Evolutionary conservation across 2,113 vertebrate genomes (phyloP).

Genomic region (Proteles cristata): DNA sequence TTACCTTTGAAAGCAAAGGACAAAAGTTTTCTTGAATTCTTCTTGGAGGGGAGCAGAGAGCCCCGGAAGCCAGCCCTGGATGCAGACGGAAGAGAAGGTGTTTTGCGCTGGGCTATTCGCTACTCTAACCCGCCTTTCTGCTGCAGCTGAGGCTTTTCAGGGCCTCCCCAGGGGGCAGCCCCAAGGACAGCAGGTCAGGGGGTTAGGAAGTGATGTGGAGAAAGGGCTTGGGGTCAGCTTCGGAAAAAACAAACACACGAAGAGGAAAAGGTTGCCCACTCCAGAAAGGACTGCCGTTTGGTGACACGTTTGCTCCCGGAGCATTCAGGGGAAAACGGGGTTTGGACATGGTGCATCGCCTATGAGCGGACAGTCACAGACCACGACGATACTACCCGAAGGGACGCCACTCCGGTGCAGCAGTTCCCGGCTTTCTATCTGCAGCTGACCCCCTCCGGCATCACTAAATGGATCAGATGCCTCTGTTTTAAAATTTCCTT

Average conservation of each 20-base stretch:
- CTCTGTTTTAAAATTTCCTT: conserved; percentile 1
- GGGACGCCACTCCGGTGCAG: not conserved
- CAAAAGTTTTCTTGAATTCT: conserved; percentile 30
- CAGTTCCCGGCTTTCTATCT: not conserved
- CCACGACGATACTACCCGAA: not conserved
- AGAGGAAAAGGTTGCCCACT: conserved; percentile 37
- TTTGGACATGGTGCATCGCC: not conserved
- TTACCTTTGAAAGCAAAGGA: conserved; percentile 37
- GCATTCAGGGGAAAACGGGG: not conserved
- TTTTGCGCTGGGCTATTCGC: conserved; percentile 5
- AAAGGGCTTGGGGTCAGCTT: conserved; percentile 2
- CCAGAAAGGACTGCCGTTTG: conserved; percentile 39
- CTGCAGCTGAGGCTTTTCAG: not conserved
- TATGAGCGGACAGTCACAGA: not conserved
- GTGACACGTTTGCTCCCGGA: conserved; percentile 52
- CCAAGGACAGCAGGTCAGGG: conserved; percentile 35
- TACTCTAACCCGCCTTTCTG: not conserved
- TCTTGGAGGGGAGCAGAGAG: not conserved
- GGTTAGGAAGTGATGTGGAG: conserved; percentile 37
- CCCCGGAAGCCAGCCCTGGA: not conserved
- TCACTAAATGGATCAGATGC: not conserved
- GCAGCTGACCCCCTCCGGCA: not conserved
- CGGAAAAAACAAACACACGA: conserved; percentile 1
- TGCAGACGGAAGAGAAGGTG: not conserved
- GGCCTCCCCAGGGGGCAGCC: not conserved